Evolutionary conservation across 2,113 vertebrate species (phyloP), one percentile per base, ranked within the genome.

Genomic region (Microcebus jonahi): DNA sequence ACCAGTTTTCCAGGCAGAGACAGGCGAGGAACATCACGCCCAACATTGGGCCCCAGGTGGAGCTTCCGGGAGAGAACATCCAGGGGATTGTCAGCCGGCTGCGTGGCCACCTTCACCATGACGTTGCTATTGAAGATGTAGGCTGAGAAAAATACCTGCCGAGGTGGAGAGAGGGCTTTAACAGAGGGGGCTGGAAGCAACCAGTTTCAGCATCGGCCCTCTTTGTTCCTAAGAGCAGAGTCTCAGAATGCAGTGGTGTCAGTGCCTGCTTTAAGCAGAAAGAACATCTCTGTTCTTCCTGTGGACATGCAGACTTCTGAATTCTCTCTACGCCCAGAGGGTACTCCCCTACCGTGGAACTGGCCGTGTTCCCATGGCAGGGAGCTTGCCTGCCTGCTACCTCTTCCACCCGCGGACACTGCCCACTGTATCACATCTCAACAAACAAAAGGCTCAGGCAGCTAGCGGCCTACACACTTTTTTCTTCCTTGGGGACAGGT

Each of bases 81-180:
- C 21, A 99, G 99, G 87, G 99, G 99, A 82, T 99, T 99, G 98
- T 99, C 99, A 84, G 99, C 99, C 9, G 99, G 99, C 73, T 99
- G 99, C 0, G 99, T 99, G 98, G 99, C 99, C 96, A 99, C 99
- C 98, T 99, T 99, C 97, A 99, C 99, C 99, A 99, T 99, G 97
- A 99, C 99, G 4, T 99, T 99, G 98, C 99, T 99, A 95, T 99
- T 99, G 97, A 99, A 99, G 98, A 99, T 99, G 99, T 99, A 99
- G 94, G 99, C 99, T 77, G 99, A 99, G 98, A 99, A 99, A 98
- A 99, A 99, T 50, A 99, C 99, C 99, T 99, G 97, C 0, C 23
- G 21, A 94, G 39, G 83, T 42, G 95, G 79, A 91, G 39, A 97
- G 84, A 36, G 0, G 12, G 25, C 10, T 53, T 85, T 86, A 88